Evolutionary conservation across 2,797 vertebrate genomes (phyloP), one percentile per base, ranked within the genome.

Genomic region (Lophotriccus pileatus): DNA sequence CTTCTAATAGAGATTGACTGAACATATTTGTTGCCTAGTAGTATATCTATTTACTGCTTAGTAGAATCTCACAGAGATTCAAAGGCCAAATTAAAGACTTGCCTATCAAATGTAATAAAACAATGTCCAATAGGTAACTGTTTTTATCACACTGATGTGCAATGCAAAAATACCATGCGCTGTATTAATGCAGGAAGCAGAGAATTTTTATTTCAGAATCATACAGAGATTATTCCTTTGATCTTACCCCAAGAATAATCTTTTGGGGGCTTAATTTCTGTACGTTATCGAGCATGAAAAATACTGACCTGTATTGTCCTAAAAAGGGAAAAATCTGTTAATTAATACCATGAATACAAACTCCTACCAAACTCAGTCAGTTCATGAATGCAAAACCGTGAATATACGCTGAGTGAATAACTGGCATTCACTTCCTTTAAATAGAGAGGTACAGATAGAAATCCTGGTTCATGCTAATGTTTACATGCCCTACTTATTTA

Each of bases 401-500:
- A 90, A 84, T 74, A 78, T 93, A 82, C 0, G 4, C 76, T 89
- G 76, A 83, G 87, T 95, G 93, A 95, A 91, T 96, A 88, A 96
- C 80, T 92, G 67, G 89, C 87, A 95, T 97, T 96, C 93, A 95
- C 93, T 95, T 97, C 95, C 52, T 94, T 87, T 60, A 84, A 92
- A 96, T 94, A 96, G 93, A 96, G 95, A 95, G 69, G 84, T 80
- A 90, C 93, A 92, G 87, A 94, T n/a, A 95, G 95, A 95, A 96
- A 89, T 80, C 69, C 78, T 90, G 83, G 36, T 90, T 95, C 1
- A 1, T 94, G 84, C 53, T 73, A 17, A 84, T 96, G 87, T 97
- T 97, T 96, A 96, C 91, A 90, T 96, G 95, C 91, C 95, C 95
- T 97, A 95, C 69, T 95, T 96, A 92, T 94, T 96, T 77, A 93